A percentile compares a stretch with the other conserved stretches of the same genome.
Evolutionary conservation across 2,888 invertebrate species (phyloP).

Genomic region (Dynastes hyllus): DNA sequence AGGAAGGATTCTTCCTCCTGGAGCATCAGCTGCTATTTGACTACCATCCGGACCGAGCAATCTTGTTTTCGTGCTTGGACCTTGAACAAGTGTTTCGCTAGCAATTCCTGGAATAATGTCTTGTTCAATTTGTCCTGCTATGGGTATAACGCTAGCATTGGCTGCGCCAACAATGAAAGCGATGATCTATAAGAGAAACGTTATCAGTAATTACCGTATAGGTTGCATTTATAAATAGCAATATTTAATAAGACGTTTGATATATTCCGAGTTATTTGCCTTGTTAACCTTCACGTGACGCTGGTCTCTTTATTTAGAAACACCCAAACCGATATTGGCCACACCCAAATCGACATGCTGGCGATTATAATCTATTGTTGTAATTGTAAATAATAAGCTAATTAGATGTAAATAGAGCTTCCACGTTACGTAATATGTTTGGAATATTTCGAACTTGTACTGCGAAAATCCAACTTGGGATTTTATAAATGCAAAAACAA

Average conservation of each 20-base stretch:
- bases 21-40: conserved; percentile 53
- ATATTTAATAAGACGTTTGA: neutral
- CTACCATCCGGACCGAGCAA: conserved; percentile 55
- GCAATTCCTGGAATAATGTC: conserved; percentile 51
- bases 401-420: too few species aligned
- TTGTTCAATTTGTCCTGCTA: conserved; percentile 49
- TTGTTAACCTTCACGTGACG: conserved; percentile 15
- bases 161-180: conserved; percentile 50
- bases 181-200: conserved; percentile 35
- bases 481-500: too few species aligned
- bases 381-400: too few species aligned
- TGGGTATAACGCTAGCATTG: conserved; percentile 51
- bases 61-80: conserved; percentile 55
- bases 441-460: too few species aligned
- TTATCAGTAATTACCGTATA: neutral
- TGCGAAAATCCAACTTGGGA: too few species aligned
- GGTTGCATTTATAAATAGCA: neutral
- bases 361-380: neutral
- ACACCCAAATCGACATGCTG: conserved; percentile 8
- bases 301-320: neutral
- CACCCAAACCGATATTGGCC: conserved; percentile 6
- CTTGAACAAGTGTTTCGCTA: conserved; percentile 52
- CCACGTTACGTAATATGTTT: too few species aligned
- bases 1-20: conserved; percentile 52
- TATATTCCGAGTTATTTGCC: conserved; percentile 9